Evolutionary conservation across 2,113 vertebrate species (phyloP).

Genomic region (Theropithecus gelada): DNA sequence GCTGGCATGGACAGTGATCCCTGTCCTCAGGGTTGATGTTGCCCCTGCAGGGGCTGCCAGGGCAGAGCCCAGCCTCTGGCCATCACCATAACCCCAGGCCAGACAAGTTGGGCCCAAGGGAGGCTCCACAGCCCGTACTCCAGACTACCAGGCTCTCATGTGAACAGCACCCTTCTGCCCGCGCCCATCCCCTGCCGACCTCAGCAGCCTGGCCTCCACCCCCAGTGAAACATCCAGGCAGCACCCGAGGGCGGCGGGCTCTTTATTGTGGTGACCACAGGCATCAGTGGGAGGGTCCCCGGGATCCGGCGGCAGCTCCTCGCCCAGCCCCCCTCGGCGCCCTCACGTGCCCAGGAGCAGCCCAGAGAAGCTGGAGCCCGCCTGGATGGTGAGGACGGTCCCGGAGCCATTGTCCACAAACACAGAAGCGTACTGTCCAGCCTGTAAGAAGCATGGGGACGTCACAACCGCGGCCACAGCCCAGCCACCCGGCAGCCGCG

Average conservation of each 20-base stretch:
- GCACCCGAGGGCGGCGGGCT: not conserved
- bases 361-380: conserved; percentile 94
- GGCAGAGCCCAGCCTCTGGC: too few species aligned
- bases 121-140: not conserved
- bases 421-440: conserved; percentile 94
- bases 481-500: not conserved
- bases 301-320: not conserved
- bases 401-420: conserved; percentile 95
- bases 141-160: too few species aligned
- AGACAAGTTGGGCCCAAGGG: not conserved
- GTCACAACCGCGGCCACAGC: not conserved
- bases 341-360: conserved; percentile 91
- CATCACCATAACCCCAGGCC: not conserved
- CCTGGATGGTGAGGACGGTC: conserved; percentile 91
- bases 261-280: conserved; percentile 51
- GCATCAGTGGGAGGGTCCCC: not conserved
- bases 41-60: not conserved
- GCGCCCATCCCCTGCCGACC: too few species aligned
- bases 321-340: rapidly evolving
- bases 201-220: rapidly evolving
- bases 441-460: conserved; percentile 77
- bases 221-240: not conserved
- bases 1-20: not conserved
- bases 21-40: not conserved
- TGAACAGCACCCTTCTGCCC: not conserved